Evolutionary conservation across 2,888 invertebrate species (phyloP).

Genomic region (Allacma fusca): DNA sequence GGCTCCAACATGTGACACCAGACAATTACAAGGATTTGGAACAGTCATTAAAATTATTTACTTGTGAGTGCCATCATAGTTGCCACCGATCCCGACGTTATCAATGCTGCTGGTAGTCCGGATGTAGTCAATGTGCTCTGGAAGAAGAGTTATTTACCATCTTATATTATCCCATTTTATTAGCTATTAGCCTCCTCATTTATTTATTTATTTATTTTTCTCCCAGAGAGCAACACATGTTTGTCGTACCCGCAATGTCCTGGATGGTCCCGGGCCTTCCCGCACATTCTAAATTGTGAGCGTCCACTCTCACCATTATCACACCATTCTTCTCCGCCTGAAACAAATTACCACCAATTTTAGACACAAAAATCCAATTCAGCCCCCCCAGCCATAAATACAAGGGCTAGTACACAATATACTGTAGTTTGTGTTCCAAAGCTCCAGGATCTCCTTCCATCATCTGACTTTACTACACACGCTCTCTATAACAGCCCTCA

Average conservation of each 20-base stretch:
- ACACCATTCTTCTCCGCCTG: conserved; percentile 17
- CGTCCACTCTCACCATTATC: conserved; percentile 1
- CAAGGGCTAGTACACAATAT: too few relatives aligned
- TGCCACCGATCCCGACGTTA: conserved; percentile 58
- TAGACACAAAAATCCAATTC: not conserved
- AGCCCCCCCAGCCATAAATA: not conserved
- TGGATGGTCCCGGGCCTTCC: conserved; percentile 1
- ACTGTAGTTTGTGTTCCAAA: too few relatives aligned
- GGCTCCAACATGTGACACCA: not conserved
- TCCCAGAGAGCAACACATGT: not conserved
- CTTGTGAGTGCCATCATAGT: conserved; percentile 57
- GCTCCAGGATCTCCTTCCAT: too few relatives aligned
- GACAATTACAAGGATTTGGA: not conserved
- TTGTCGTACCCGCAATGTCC: conserved; percentile 21
- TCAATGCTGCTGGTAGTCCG: conserved; percentile 50
- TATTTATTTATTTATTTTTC: too few relatives aligned
- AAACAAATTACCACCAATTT: not conserved
- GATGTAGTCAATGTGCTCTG: conserved; percentile 59
- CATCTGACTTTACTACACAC: too few relatives aligned
- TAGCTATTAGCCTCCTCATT: too few relatives aligned
- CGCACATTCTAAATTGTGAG: not conserved
- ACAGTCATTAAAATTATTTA: conserved; percentile 28
- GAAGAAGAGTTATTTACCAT: conserved; percentile 3
- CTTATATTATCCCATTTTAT: too few relatives aligned
- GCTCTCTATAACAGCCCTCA: too few relatives aligned